Base-by-base conservation (phyloP, 2,888 invertebrate species). In the Parascotia fuliginaria region DNA sequence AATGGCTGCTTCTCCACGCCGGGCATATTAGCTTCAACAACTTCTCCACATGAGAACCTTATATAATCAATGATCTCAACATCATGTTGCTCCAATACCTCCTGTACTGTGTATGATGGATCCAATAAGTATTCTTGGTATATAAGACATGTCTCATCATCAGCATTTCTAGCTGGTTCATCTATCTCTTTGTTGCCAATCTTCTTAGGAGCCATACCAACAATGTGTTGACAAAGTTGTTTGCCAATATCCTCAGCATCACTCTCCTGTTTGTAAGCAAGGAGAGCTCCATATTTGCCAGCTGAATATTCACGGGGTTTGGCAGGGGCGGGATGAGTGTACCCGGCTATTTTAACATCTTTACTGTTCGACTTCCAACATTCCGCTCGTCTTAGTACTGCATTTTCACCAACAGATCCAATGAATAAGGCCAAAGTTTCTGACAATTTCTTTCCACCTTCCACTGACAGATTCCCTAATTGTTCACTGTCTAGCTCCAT, bases 371-470 rank as follows among this genome's bases (percentile, higher is more conserved):
- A 93, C 79, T 94, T 95, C 82, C 96, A 94, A 77, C 96, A 96
- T 29, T 96, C 92, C 0, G 97, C 98, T 53, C 98, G 93, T 42
- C 95, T 93, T 5, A 98, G 85, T 1, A 94, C 89, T 32, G 98
- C 96, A 86, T 99, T 99, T 88, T 99, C 99, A 0, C 98, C 98
- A 3, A 99, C 93, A 43, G 93, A 94, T 2, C 98, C 98, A 70
- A 99, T 97, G 44, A 96, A 93, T 49, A 98, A 83, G 0, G 98
- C 98, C 43, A 97, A 88, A 65, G 96, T 93, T 87, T 99, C 98
- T 0, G 94, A 94, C 9, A 98, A 83, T 1, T 94, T 93, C 78
- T 96, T 96, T 0, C 96, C 96, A 71, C 95, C 94, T 4, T 89
- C 75, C 0, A 93, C 83, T 32, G 89, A 84, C n/a, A 97, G 82